Percentiles rank a stretch among this genome's conserved stretches.
These are phyloP conservation scores for Trichogramma dendrolimi DNA, from an alignment of 2,888 invertebrate species.

Conservation along the genomic window DNA sequence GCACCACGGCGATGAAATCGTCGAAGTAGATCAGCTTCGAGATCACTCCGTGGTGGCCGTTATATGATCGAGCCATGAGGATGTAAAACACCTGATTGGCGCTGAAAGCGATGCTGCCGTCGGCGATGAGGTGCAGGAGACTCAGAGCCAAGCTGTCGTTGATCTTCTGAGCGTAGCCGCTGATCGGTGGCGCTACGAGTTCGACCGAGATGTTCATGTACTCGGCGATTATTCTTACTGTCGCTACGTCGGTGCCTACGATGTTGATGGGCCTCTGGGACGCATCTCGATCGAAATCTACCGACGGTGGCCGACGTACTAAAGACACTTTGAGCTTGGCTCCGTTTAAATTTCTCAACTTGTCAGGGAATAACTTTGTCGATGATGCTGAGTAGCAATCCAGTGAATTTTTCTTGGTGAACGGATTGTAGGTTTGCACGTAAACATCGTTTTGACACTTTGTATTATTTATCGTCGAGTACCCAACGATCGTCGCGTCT, in stretches of 20 bases:
- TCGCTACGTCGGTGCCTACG: conserved; percentile 10
- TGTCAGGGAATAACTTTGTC: conserved; percentile 12
- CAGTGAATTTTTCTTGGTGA: background rate
- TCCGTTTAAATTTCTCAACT: conserved; percentile 11
- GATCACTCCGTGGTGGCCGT: background rate
- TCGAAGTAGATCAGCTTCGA: conserved; percentile 11
- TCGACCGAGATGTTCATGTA: conserved; percentile 9
- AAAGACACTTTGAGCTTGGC: conserved; percentile 6
- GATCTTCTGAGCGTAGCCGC: conserved; percentile 3
- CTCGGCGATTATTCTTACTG: background rate
- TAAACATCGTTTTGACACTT: background rate
- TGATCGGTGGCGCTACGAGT: background rate
- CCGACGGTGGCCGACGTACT: background rate
- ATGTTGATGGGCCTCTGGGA: conserved; percentile 5
- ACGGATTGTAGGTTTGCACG: conserved; percentile 16
- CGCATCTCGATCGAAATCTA: conserved; percentile 3
- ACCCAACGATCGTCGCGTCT: conserved; percentile 6
- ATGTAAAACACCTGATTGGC: conserved; percentile 12
- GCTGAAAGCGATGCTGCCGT: conserved; percentile 5
- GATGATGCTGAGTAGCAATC: background rate
- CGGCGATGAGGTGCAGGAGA: conserved; percentile 3
- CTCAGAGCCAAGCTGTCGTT: background rate
- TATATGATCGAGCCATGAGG: background rate
- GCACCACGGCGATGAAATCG: conserved; percentile 18
- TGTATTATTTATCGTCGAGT: background rate